Conservation (phyloP, 2,113 vertebrate genomes). For the Planiliza haematocheilus region DNA sequence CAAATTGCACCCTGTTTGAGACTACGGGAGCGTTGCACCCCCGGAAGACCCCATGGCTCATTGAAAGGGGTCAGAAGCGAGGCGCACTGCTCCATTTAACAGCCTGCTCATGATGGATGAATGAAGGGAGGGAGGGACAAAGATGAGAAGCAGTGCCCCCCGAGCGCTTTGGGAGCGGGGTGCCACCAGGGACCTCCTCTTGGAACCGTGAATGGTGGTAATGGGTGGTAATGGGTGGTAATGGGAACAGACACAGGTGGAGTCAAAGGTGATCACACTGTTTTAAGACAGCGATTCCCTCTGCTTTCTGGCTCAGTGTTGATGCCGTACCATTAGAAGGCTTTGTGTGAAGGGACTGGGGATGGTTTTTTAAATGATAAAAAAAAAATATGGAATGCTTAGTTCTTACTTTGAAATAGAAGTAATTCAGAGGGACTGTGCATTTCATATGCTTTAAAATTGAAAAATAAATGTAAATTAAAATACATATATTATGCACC, state of each 20-base stretch:
- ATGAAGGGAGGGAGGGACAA: conserved; percentile 48
- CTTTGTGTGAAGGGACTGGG: not conserved
- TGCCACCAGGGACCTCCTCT: conserved; percentile 64
- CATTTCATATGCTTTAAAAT: too few species aligned
- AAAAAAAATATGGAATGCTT: not conserved
- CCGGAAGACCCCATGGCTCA: conserved; percentile 67
- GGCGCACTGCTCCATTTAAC: conserved; percentile 76
- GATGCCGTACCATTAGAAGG: conserved; percentile 3
- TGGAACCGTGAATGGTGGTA: conserved; percentile 50
- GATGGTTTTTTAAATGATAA: not conserved
- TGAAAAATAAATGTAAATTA: too few species aligned
- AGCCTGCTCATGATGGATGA: conserved; percentile 72
- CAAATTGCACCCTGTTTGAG: conserved; percentile 60
- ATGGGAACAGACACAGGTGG: conserved; percentile 69
- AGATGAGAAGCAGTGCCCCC: conserved; percentile 44
- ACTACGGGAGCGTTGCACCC: conserved; percentile 38
- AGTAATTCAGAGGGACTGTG: not conserved
- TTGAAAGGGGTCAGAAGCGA: conserved; percentile 80
- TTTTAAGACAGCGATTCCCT: conserved; percentile 59
- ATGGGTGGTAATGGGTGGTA: conserved; percentile 68
- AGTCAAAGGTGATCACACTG: conserved; percentile 61
- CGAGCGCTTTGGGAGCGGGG: conserved; percentile 35
- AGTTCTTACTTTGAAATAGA: not conserved
- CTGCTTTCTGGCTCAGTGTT: conserved; percentile 15
- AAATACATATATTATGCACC: too few species aligned